Percentiles rank a stretch among this genome's conserved stretches.
Evolutionary conservation across 2,888 invertebrate genomes (phyloP).

Genomic region (Melinaea marsaeus): DNA sequence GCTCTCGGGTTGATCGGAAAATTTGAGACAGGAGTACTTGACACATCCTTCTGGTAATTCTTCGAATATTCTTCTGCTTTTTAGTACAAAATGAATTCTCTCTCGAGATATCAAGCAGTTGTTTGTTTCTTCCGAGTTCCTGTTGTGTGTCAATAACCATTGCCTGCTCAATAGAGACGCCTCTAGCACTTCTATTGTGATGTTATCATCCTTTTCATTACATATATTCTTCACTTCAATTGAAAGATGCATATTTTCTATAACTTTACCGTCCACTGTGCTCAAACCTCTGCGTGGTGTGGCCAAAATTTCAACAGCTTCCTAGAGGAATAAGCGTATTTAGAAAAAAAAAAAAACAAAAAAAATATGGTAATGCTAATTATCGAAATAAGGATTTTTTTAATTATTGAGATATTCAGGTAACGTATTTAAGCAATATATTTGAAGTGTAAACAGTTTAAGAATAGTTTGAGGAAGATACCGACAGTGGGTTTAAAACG

Average conservation of each 20-base stretch:
- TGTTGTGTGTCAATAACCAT: conserved; percentile 76
- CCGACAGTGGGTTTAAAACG: conserved; percentile 51
- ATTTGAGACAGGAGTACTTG: conserved; percentile 54
- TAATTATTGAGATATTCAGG: too few species aligned
- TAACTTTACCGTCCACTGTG: conserved; percentile 47
- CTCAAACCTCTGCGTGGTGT: conserved; percentile 73
- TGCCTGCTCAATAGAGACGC: conserved; percentile 67
- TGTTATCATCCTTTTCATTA: conserved; percentile 78
- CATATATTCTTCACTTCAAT: conserved; percentile 84
- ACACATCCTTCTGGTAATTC: conserved; percentile 47
- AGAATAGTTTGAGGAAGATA: conserved; percentile 20
- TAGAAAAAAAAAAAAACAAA: neutral
- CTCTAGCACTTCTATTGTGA: conserved; percentile 72
- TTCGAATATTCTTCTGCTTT: conserved; percentile 51
- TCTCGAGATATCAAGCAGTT: conserved; percentile 56
- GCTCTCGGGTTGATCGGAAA: conserved; percentile 50
- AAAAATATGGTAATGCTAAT: too few species aligned
- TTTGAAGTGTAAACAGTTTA: too few species aligned
- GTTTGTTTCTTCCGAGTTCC: conserved; percentile 47
- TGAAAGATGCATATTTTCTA: conserved; percentile 81
- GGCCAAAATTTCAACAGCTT: conserved; percentile 77
- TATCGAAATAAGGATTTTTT: too few species aligned
- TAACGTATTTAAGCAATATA: too few species aligned
- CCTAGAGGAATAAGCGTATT: conserved; percentile 45
- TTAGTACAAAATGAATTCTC: conserved; percentile 60